Base-by-base conservation (phyloP, 37 sponge, comb jelly and placozoan species). In the Bolinopsis microptera region DNA sequence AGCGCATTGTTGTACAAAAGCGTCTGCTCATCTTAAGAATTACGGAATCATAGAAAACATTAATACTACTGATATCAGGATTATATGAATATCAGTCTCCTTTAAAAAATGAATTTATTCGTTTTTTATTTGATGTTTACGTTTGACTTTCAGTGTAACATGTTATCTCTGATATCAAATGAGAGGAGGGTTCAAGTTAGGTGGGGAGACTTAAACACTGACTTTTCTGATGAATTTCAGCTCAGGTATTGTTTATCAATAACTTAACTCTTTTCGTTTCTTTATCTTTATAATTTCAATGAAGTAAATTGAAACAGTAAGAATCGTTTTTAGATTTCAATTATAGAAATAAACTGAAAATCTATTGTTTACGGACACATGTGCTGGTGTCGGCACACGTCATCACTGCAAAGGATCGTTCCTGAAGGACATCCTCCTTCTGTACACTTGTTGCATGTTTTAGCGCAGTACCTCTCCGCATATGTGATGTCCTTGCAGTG, bases 321-420 rank as follows among this genome's bases (percentile, higher is more conserved):
- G n/a, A n/a, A n/a, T n/a, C n/a, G n/a, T n/a, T n/a, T n/a, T n/a
- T n/a, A n/a, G n/a, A n/a, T n/a, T n/a, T n/a, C n/a, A n/a, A n/a
- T n/a, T n/a, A n/a, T n/a, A n/a, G n/a, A n/a, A n/a, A n/a, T n/a
- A n/a, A n/a, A n/a, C n/a, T n/a, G n/a, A n/a, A n/a, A n/a, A n/a
- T n/a, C n/a, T n/a, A n/a, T n/a, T n/a, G 61, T 48, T 13, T 48
- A 48, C 1, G 74, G 30, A 22, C 74, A 70, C 82, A 80, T 80
- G 82, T 80, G 82, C 37, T 80, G 36, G 38, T 80, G 82, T 35
- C 82, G 16, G 37, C 82, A 80, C 21, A 80, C 82, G 16, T 36
- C 82, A 80, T 80, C 82, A 33, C 38, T 35, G 38, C 82, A 80
- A 33, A 9, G 1, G 9, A 80, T 30, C 22, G 82, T 80, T 2